Base-by-base conservation (phyloP, 1,140 invertebrate species). In the Paralvinella palmiformis region DNA sequence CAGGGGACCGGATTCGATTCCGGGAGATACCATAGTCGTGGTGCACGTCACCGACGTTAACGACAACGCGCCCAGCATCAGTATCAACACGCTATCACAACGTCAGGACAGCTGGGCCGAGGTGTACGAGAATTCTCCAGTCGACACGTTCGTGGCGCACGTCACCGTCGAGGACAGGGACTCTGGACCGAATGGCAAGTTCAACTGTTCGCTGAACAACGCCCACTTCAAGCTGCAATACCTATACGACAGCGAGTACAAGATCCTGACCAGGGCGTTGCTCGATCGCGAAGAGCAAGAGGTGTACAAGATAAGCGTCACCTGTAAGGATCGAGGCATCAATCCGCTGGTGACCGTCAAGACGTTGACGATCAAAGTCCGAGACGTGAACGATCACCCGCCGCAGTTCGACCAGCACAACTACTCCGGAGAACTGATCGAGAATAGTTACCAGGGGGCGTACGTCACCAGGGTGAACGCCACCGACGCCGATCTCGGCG, bases 11-110 rank as follows among this genome's bases (percentile, higher is more conserved):
- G 58, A 65, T 37, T 33, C 58, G 13, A 91, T 92, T 4, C 83
- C 92, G 36, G 92, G 92, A n/a, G 95, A 95, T 79, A 91, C 95
- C 0, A 95, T 92, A 3, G 91, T 96, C 0, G 94, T 93, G 79
- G 81, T 95, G n/a, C 82, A 53, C 27, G 57, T 94, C 37, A 91
- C 94, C 76, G 64, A 65, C 37, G 70, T 69, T 57, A 94, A 94
- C 79, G 91, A 94, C 83, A 92, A 96, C 74, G 64, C 64, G 3
- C 64, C 64, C 2, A 31, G 52, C 6, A 65, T 65, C 31, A 61
- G 45, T 24, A 32, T 92, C 93, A 74, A 61, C 31, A 65, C 81
- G 88, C 1, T 90, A 35, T 20, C 59, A 48, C 31, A 59, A 58
- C 27, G 36, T 4, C 20, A 89, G 0, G 24, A 32, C 3, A 87